A percentile compares a stretch with the other conserved stretches of the same genome.
phyloP scores from a whole-genome alignment of 2,797 vertebrate genomes.

The Hylomyscus alleni region DNA sequence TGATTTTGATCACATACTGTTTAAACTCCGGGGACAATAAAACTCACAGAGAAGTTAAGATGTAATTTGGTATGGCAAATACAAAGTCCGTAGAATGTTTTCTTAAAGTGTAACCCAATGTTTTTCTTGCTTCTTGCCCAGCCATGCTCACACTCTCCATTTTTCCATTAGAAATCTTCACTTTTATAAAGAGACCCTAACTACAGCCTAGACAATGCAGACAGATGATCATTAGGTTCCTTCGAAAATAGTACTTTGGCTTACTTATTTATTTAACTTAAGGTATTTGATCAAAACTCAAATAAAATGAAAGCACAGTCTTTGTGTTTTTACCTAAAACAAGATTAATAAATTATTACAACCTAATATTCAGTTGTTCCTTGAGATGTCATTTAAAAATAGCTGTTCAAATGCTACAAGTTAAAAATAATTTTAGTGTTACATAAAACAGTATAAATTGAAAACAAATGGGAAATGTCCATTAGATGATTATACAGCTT shows the following conservation, averaged over 20 bases:
- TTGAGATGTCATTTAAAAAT: constrained; percentile 13
- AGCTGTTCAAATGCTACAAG: neutral
- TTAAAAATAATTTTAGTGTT: constrained; percentile 23
- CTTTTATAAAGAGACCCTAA: neutral
- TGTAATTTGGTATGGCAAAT: constrained; percentile 55
- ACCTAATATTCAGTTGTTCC: neutral
- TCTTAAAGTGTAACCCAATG: constrained; percentile 58
- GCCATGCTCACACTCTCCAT: neutral
- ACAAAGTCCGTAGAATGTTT: constrained; percentile 6
- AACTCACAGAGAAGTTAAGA: constrained; percentile 69
- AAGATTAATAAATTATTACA: neutral
- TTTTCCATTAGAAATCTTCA: constrained; percentile 10
- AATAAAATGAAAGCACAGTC: constrained; percentile 14
- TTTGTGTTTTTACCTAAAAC: neutral
- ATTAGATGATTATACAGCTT: neutral
- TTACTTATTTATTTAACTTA: neutral
- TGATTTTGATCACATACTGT: constrained; percentile 69
- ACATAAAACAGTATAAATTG: neutral
- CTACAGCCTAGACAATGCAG: neutral
- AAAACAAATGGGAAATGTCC: neutral
- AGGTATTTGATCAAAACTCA: constrained; percentile 17
- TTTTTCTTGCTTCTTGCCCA: neutral
- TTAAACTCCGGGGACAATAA: constrained; percentile 72
- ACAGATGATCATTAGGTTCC: neutral
- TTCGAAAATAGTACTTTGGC: neutral